These are phyloP conservation scores for Phrynocephalus vlangalii DNA, from an alignment of 2,797 vertebrate genomes.

Conservation along the genomic window DNA sequence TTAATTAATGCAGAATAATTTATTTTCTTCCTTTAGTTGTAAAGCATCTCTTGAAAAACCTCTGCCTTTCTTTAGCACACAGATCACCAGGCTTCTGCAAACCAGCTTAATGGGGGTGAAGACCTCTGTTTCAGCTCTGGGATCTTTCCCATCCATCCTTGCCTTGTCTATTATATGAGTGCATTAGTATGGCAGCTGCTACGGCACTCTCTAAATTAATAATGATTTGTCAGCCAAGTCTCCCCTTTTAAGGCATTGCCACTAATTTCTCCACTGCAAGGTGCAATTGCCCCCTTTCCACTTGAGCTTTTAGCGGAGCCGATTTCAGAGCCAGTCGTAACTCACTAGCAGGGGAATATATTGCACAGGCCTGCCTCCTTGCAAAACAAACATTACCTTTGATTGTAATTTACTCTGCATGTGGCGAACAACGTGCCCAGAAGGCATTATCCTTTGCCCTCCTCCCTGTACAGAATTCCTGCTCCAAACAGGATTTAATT, in stretches of 20 bases:
- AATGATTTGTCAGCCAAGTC: conserved; percentile 62
- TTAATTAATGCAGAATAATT: conserved; percentile 48
- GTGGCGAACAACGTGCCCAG: conserved; percentile 50
- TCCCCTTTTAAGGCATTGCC: conserved; percentile 62
- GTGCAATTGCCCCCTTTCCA: conserved; percentile 49
- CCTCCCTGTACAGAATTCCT: conserved; percentile 47
- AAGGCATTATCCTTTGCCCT: conserved; percentile 51
- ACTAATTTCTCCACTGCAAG: conserved; percentile 70
- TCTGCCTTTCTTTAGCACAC: conserved; percentile 40
- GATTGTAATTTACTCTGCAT: conserved; percentile 65
- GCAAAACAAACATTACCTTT: conserved; percentile 55
- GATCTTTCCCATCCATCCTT: conserved; percentile 46
- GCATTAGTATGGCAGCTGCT: conserved; percentile 60
- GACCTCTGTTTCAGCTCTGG: conserved; percentile 64
- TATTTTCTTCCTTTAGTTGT: conserved; percentile 34
- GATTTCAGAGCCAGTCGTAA: conserved; percentile 56
- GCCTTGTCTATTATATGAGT: conserved; percentile 60
- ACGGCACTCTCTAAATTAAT: conserved; percentile 69
- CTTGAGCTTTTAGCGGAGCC: conserved; percentile 48
- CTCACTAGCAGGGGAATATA: conserved; percentile 44
- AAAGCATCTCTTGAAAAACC: conserved; percentile 54
- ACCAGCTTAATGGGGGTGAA: conserved; percentile 66
- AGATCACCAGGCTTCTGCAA: conserved; percentile 61
- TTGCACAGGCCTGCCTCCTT: conserved; percentile 53
- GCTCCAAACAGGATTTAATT: conserved; percentile 51